These are phyloP conservation scores for Scortum barcoo DNA, from an alignment of 2,113 vertebrate species.

Conservation along the genomic window DNA sequence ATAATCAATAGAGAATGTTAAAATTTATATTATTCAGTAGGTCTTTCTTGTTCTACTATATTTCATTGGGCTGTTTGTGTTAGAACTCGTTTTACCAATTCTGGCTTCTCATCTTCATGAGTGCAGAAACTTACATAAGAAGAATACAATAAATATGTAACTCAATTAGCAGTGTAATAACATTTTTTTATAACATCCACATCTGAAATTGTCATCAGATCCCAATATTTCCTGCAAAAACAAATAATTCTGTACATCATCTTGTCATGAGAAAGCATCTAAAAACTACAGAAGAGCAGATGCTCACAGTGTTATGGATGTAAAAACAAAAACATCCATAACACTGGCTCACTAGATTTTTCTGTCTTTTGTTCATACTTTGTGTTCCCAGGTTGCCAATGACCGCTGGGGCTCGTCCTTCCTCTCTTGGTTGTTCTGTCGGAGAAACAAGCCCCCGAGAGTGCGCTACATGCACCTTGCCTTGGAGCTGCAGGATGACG, in stretches of 20 bases:
- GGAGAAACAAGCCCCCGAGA: constrained; percentile 83
- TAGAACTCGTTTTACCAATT: not conserved
- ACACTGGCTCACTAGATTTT: not conserved
- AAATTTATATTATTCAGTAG: not conserved
- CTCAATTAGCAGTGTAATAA: not conserved
- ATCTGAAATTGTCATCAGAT: not conserved
- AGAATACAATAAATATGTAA: not conserved
- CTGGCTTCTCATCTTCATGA: not conserved
- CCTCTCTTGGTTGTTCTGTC: constrained; percentile 84
- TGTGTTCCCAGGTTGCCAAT: constrained; percentile 81
- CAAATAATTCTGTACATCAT: not conserved
- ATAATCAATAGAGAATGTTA: not conserved
- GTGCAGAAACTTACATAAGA: not conserved
- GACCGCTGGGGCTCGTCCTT: constrained; percentile 82
- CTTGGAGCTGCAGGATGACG: constrained; percentile 90
- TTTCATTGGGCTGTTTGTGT: not conserved
- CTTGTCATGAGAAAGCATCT: not conserved
- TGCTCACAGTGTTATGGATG: not conserved
- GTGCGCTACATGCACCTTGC: constrained; percentile 90
- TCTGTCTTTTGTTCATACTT: not conserved
- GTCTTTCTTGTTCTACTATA: not conserved
- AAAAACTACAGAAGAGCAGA: not conserved
- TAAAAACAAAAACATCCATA: not conserved
- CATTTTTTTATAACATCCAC: not conserved
- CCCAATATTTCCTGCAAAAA: not conserved